phyloP scores from a whole-genome alignment of 1,140 invertebrate genomes.

The Lepidostoma basale region DNA sequence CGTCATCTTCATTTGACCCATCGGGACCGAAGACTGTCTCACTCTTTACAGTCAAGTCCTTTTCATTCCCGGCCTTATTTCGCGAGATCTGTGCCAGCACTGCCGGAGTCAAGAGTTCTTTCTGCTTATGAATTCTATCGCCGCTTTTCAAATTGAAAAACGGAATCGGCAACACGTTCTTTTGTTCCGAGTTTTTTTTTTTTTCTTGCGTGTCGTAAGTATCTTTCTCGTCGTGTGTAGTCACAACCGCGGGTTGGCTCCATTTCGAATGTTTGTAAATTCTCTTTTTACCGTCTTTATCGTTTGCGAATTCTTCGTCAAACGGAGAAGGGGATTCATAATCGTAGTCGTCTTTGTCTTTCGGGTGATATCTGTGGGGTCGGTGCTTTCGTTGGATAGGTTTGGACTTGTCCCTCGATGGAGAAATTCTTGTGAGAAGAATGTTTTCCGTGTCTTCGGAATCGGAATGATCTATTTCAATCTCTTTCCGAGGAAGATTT shows the following conservation, averaged over 20 bases:
- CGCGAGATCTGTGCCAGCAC: neutral
- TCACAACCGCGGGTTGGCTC: neutral
- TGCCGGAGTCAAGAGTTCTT: neutral
- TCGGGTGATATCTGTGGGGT: slow-evolving; percentile 29
- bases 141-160: slow-evolving; percentile 12
- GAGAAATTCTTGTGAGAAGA: slow-evolving; percentile 34
- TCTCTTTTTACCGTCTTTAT: slow-evolving; percentile 21
- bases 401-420: slow-evolving; percentile 28
- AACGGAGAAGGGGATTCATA: slow-evolving; percentile 7
- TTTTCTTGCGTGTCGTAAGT: slow-evolving; percentile 10
- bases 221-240: slow-evolving; percentile 10
- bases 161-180: neutral
- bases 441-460: slow-evolving; percentile 26
- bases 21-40: neutral
- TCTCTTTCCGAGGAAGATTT: too few relatives aligned
- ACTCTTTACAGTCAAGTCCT: neutral
- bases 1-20: slow-evolving; percentile 3
- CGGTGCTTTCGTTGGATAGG: slow-evolving; percentile 5
- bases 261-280: slow-evolving; percentile 32
- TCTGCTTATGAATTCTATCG: neutral
- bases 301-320: slow-evolving; percentile 21
- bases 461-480: neutral
- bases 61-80: neutral
- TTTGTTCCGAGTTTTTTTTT: slow-evolving; percentile 4
- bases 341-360: slow-evolving; percentile 33